Percentiles rank a stretch among this genome's conserved stretches.
Conservation (phyloP, 2,113 vertebrate genomes). For the Nothoprocta perdicaria region DNA sequence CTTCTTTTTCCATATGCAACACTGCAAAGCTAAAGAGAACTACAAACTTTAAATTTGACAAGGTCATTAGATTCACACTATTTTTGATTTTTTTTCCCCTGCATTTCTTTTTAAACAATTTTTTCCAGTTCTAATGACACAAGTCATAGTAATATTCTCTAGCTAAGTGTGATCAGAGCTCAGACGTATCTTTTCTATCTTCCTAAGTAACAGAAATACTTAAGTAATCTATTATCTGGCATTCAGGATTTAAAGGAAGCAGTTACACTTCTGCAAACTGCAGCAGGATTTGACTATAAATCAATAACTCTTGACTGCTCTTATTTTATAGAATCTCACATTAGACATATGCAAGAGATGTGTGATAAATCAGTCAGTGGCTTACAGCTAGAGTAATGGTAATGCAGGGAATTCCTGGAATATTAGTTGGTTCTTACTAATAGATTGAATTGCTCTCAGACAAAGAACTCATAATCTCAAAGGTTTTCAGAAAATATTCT, state of each 20-base stretch:
- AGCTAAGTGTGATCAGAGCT: not conserved
- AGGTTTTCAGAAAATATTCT: not conserved
- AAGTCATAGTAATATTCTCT: not conserved
- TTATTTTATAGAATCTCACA: not conserved
- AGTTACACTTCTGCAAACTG: not conserved
- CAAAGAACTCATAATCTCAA: accelerated
- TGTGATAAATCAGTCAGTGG: not conserved
- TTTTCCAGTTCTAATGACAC: not conserved
- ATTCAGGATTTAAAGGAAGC: not conserved
- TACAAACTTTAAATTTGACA: not conserved
- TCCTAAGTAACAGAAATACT: not conserved
- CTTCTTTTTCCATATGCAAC: not conserved
- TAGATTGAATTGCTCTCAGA: not conserved
- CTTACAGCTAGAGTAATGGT: not conserved
- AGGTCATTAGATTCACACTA: not conserved
- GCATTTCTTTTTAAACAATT: not conserved
- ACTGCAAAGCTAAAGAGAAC: not conserved
- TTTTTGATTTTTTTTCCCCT: not conserved
- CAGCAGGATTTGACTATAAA: not conserved
- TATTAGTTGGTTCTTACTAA: not conserved
- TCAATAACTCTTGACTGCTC: not conserved
- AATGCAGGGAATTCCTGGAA: not conserved
- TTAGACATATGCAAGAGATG: not conserved
- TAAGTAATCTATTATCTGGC: not conserved
- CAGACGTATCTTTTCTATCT: not conserved